Evolutionary conservation across 2,888 invertebrate genomes (phyloP), one percentile per base, ranked within the genome.

Genomic region (Standfussiana lucernea): DNA sequence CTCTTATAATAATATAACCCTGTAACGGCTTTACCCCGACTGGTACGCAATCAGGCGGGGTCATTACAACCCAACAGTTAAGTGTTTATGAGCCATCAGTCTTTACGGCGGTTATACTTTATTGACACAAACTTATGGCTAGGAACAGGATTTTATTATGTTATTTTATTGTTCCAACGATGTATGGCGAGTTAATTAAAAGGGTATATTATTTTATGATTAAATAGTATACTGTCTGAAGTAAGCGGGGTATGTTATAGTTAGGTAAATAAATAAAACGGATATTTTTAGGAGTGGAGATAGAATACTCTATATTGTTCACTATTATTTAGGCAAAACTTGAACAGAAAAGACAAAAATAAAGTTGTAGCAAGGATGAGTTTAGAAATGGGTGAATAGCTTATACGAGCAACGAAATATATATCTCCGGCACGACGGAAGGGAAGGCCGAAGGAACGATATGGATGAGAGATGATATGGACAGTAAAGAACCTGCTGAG

Each of bases 1-100:
- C 35, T 64, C 21, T 75, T 40, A 32, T 59, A 47, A 24, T 72
- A 69, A 32, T 32, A 74, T 45, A 69, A 75, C 40, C 35, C 62
- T 40, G 37, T 62, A 59, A 75, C 47, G 59, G 66, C 21, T 59
- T 28, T 45, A 64, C 24, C n/a, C 13, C 40, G 47, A 67, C 10
- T 10, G 28, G 28, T 68, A 28, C 45, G 32, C 45, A 83, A 50
- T 71, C 74, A 65, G 21, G 59, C 67, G 15, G 32, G 62, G 69
- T 77, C 68, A 64, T 79, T 77, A 74, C 42, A 67, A 76, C 76
- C 72, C 35, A 66, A 67, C 53, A 64, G 72, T 83, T 72, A 74
- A 81, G 76, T 75, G 79, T 83, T 89, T 72, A 85, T 72, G 71
- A 45, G 35, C 78, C 70, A 85, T 82, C 65, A 77, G 72, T 68